Conservation (phyloP, 2,888 invertebrate species). For the Diarsia brunnea region DNA sequence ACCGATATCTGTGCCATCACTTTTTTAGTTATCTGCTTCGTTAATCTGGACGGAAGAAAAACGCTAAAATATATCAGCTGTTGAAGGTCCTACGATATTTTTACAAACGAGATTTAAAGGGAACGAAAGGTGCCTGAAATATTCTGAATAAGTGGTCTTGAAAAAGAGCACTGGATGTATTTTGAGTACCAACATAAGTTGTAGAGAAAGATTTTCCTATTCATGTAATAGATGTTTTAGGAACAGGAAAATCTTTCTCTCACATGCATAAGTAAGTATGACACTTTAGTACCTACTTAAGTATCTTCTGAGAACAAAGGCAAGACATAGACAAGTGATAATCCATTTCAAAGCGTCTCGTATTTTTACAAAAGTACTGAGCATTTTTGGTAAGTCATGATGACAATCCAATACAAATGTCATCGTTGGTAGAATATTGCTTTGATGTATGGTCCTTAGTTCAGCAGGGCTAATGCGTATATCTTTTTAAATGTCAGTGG, state of each 20-base stretch:
- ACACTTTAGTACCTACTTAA: background rate
- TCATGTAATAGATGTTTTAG: too few relatives aligned
- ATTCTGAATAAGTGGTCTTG: background rate
- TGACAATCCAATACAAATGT: background rate
- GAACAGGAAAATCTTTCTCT: too few relatives aligned
- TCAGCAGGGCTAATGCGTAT: too few relatives aligned
- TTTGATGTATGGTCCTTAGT: background rate
- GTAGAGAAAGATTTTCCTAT: background rate
- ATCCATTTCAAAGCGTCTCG: background rate
- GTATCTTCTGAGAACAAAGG: background rate
- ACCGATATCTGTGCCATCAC: constrained; percentile 32
- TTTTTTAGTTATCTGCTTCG: constrained; percentile 23
- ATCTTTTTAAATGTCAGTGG: too few relatives aligned
- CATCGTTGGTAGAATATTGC: background rate
- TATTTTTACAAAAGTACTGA: background rate
- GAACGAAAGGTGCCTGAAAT: background rate
- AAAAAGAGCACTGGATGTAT: background rate
- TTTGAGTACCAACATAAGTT: background rate
- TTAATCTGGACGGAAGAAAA: constrained; percentile 14
- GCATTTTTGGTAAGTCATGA: background rate
- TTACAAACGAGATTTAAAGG: background rate
- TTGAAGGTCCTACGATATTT: constrained; percentile 1
- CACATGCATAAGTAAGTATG: background rate
- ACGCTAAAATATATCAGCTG: constrained; percentile 17
- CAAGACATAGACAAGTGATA: background rate